Percentiles rank a stretch among this genome's conserved stretches.
These are phyloP conservation scores for Gastrophysa polygoni DNA, from an alignment of 2,888 invertebrate species.

Conservation along the genomic window DNA sequence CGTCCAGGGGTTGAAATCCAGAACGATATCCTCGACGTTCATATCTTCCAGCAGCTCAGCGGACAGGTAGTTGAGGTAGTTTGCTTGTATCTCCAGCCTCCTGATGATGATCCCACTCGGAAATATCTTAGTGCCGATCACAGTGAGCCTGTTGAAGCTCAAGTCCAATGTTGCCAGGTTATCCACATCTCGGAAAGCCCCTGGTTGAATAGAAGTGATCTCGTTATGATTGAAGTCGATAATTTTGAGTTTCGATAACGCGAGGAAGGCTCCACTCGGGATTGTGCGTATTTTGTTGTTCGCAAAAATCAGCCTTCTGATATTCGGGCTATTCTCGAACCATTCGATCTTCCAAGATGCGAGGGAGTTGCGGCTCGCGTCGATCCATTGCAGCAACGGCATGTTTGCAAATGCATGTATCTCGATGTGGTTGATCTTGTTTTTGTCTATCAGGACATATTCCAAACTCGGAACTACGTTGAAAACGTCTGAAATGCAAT, in stretches of 20 bases:
- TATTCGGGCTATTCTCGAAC: constrained; percentile 37
- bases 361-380: constrained; percentile 33
- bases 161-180: constrained; percentile 41
- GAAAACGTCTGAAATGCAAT: constrained; percentile 8
- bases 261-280: constrained; percentile 37
- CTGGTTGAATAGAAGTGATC: constrained; percentile 36
- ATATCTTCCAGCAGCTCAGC: constrained; percentile 36
- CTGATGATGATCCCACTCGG: constrained; percentile 34
- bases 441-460: constrained; percentile 35
- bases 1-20: constrained; percentile 45
- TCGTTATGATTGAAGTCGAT: constrained; percentile 42
- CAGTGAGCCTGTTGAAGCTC: constrained; percentile 38
- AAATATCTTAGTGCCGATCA: constrained; percentile 37
- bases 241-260: constrained; percentile 32
- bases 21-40: constrained; percentile 29
- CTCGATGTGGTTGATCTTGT: constrained; percentile 36
- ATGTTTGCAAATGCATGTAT: constrained; percentile 37
- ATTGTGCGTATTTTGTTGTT: constrained; percentile 37
- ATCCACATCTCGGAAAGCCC: constrained; percentile 39
- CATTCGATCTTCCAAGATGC: constrained; percentile 40
- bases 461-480: constrained; percentile 22
- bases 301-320: constrained; percentile 40
- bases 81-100: constrained; percentile 37
- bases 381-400: constrained; percentile 28
- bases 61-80: constrained; percentile 43